A percentile compares a stretch with the other conserved stretches of the same genome.
Conservation (phyloP, 2,113 vertebrate species). For the Choloepus hoffmanni region DNA sequence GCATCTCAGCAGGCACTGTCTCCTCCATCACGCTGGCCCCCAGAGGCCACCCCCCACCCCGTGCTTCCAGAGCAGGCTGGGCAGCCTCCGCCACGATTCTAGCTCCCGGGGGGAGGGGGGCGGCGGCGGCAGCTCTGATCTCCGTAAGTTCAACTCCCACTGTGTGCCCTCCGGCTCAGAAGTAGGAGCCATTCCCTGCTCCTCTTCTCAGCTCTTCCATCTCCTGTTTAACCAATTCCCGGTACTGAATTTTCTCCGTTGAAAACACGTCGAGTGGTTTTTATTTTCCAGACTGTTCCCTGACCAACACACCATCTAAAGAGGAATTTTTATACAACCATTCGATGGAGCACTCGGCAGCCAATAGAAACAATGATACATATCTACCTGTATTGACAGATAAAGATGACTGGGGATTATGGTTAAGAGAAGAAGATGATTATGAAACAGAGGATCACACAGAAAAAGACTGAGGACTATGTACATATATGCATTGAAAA, state of each 20-base stretch:
- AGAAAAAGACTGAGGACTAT: neutral
- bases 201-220: neutral
- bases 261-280: neutral
- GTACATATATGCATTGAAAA: neutral
- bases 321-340: neutral
- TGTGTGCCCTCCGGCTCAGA: neutral
- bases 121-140: no score
- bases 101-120: neutral
- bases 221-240: neutral
- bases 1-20: neutral
- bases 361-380: neutral
- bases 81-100: accelerated
- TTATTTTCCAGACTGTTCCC: neutral
- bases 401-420: neutral
- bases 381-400: neutral
- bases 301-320: neutral
- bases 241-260: neutral
- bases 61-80: neutral
- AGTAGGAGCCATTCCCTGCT: neutral
- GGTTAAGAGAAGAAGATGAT: neutral
- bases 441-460: neutral
- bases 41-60: accelerated
- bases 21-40: neutral
- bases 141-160: accelerated
- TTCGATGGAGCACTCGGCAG: neutral